Evolutionary conservation across 2,113 vertebrate species (phyloP).

Genomic region (Trinectes maculatus): DNA sequence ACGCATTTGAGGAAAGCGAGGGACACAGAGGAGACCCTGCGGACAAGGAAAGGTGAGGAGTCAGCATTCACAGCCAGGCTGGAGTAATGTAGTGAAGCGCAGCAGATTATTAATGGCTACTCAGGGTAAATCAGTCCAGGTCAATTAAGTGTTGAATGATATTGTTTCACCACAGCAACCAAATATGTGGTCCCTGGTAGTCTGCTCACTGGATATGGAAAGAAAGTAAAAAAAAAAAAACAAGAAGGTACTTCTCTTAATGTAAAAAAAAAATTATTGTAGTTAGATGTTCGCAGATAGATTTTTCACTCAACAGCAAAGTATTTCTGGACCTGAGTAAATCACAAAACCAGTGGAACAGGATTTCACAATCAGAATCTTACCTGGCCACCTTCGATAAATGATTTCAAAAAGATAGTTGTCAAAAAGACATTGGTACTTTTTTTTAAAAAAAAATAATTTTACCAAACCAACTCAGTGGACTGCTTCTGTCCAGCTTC

Average conservation of each 20-base stretch:
- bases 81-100: conserved; percentile 59
- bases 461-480: neutral
- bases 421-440: no score
- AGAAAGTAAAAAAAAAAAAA: conserved; percentile 7
- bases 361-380: conserved; percentile 26
- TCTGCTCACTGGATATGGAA: neutral
- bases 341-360: conserved; percentile 4
- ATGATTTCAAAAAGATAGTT: conserved; percentile 24
- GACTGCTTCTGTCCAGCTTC: conserved; percentile 13
- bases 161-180: conserved; percentile 43
- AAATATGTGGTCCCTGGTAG: neutral
- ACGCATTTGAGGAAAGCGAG: neutral
- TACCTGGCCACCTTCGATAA: conserved; percentile 15
- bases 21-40: conserved; percentile 11
- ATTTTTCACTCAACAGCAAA: no score
- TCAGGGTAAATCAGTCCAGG: conserved; percentile 68
- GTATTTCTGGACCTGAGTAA: conserved; percentile 15
- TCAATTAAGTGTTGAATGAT: conserved; percentile 55
- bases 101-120: conserved; percentile 66
- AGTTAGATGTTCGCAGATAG: no score
- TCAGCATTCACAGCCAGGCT: conserved; percentile 55
- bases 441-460: no score
- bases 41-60: conserved; percentile 45
- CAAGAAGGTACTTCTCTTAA: neutral
- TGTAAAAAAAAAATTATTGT: neutral